Conservation (phyloP, 2,888 invertebrate species). For the Emmelina monodactyla region DNA sequence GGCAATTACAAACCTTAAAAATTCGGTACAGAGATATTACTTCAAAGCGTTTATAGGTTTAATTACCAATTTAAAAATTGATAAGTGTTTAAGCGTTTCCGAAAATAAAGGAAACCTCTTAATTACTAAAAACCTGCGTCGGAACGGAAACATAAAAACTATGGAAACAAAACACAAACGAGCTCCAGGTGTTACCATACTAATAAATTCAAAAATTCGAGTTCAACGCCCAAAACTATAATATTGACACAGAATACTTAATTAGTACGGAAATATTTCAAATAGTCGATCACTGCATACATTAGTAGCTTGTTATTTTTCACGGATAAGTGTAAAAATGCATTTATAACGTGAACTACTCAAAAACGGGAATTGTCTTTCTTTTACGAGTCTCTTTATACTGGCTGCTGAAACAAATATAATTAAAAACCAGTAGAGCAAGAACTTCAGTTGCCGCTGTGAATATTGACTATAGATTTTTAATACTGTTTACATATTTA, state of each 20-base stretch:
- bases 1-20: no score
- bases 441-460: not conserved
- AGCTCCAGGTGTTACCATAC: not conserved
- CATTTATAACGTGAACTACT: constrained; percentile 39
- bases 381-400: not conserved
- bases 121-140: no score
- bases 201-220: constrained; percentile 13
- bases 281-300: constrained; percentile 47
- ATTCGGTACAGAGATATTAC: no score
- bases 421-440: not conserved
- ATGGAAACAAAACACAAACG: no score
- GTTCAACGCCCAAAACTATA: constrained; percentile 36
- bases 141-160: no score
- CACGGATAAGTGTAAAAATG: constrained; percentile 46
- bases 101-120: no score
- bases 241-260: constrained; percentile 49
- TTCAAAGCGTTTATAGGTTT: no score
- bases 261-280: constrained; percentile 35
- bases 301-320: constrained; percentile 51
- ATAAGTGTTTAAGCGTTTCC: no score
- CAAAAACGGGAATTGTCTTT: not conserved
- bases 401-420: not conserved
- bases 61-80: no score
- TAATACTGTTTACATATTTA: not conserved
- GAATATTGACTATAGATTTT: not conserved